Evolutionary conservation across 1,140 invertebrate genomes (phyloP).

Genomic region (Muscidifurax raptorellus): DNA sequence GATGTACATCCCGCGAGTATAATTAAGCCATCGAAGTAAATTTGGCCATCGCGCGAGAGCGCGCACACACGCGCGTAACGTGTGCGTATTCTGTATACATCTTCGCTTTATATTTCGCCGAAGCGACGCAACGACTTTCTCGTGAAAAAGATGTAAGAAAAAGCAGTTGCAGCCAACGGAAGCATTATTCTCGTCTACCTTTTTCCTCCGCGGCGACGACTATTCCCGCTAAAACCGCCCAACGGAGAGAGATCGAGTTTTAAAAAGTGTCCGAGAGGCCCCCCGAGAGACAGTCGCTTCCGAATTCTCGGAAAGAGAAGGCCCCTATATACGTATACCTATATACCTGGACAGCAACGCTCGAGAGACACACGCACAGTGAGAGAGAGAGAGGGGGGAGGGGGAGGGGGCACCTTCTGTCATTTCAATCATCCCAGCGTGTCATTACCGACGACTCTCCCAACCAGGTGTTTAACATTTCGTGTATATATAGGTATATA

Average conservation of each 20-base stretch:
- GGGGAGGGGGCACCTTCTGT: background rate
- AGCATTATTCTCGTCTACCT: slow-evolving; percentile 15
- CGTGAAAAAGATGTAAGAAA: background rate
- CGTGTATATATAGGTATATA: background rate
- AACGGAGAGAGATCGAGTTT: background rate
- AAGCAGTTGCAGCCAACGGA: background rate
- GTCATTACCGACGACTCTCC: slow-evolving; percentile 25
- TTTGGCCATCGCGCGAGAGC: too few relatives aligned
- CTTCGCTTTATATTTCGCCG: background rate
- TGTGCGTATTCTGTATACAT: background rate
- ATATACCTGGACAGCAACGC: background rate
- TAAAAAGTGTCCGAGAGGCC: slow-evolving; percentile 12
- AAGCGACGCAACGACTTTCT: background rate
- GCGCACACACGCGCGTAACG: too few relatives aligned
- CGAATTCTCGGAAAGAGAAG: slow-evolving; percentile 21
- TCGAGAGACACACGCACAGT: background rate
- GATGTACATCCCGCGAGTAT: background rate
- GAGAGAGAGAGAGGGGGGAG: background rate
- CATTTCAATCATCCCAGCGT: slow-evolving; percentile 21
- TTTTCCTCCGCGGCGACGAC: background rate
- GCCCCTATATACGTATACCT: background rate
- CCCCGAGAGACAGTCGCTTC: slow-evolving; percentile 8
- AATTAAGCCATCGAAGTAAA: slow-evolving; percentile 7
- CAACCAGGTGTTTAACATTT: slow-evolving; percentile 33
- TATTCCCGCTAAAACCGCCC: slow-evolving; percentile 22